Percentiles rank a stretch among this genome's conserved stretches.
Conservation (phyloP, 2,113 vertebrate genomes). For the Hemiprocne comata region DNA sequence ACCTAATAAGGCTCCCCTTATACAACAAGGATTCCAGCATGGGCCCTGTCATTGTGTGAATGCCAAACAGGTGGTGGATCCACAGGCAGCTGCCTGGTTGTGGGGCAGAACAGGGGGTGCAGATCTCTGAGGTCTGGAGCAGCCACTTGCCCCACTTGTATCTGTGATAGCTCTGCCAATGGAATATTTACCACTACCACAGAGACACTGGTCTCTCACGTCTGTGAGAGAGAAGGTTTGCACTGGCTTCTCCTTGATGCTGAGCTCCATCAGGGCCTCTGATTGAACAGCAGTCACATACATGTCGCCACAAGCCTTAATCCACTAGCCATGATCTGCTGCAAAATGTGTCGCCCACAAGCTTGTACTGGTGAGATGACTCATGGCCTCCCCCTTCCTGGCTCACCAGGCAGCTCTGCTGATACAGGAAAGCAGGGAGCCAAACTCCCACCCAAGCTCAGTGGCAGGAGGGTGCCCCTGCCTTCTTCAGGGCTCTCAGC, state of each 20-base stretch:
- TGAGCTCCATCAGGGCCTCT: background rate
- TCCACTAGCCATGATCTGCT: background rate
- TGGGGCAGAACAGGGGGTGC: background rate
- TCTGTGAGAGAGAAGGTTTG: background rate
- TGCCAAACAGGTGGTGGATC: background rate
- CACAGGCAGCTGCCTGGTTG: background rate
- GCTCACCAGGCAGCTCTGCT: background rate
- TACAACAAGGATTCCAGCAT: background rate
- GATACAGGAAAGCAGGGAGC: background rate
- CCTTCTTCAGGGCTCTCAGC: background rate
- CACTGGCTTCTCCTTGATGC: background rate
- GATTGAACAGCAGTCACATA: background rate
- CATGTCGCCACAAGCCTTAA: background rate
- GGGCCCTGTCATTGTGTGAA: background rate
- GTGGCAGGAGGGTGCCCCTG: fast-evolving
- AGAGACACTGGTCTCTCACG: fast-evolving
- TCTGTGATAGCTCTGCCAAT: background rate
- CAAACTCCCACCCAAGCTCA: background rate
- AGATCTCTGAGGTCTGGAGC: fast-evolving
- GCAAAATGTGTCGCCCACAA: background rate
- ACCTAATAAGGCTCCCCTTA: background rate
- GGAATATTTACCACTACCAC: fast-evolving
- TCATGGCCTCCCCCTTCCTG: background rate
- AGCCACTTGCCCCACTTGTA: background rate
- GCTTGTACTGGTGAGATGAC: background rate